Percentiles rank a stretch among this genome's conserved stretches.
Evolutionary conservation across 2,797 vertebrate genomes (phyloP).

Genomic region (Poeciliopsis turneri): DNA sequence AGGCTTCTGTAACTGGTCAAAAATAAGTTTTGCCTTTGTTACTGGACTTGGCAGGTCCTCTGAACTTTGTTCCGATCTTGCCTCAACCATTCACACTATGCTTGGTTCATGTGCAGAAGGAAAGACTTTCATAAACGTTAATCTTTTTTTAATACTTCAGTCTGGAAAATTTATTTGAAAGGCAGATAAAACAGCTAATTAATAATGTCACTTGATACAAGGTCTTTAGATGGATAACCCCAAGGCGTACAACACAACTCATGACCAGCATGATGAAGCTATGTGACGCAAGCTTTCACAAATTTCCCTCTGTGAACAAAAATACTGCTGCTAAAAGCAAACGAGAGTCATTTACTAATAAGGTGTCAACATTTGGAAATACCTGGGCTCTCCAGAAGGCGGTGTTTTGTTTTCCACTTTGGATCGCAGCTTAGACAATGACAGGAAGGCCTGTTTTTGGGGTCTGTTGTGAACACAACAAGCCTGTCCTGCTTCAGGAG

Average conservation of each 20-base stretch:
- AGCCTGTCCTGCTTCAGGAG: slow-evolving; percentile 57
- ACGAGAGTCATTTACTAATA: slow-evolving; percentile 24
- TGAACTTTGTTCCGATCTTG: background rate
- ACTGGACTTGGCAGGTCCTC: too few species aligned
- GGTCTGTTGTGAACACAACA: slow-evolving; percentile 58
- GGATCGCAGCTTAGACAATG: slow-evolving; percentile 67
- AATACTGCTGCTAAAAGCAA: slow-evolving; percentile 28
- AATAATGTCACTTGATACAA: background rate
- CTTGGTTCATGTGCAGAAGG: background rate
- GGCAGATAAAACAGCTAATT: background rate
- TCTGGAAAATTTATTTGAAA: background rate
- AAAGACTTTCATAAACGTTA: background rate
- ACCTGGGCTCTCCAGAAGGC: slow-evolving; percentile 28
- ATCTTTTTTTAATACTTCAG: background rate
- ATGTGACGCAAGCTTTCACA: slow-evolving; percentile 45
- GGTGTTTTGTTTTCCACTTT: slow-evolving; percentile 41
- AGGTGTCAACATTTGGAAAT: slow-evolving; percentile 18
- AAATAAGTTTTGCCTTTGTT: background rate
- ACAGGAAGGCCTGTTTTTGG: slow-evolving; percentile 70
- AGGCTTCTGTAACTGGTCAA: background rate
- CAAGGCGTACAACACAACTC: slow-evolving; percentile 25
- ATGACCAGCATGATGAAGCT: slow-evolving; percentile 60
- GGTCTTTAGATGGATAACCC: background rate
- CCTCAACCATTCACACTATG: background rate
- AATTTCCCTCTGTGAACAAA: slow-evolving; percentile 8